Evolutionary conservation across 2,888 invertebrate genomes (phyloP), one percentile per base, ranked within the genome.

Genomic region (Stenchaetothrips biformis): DNA sequence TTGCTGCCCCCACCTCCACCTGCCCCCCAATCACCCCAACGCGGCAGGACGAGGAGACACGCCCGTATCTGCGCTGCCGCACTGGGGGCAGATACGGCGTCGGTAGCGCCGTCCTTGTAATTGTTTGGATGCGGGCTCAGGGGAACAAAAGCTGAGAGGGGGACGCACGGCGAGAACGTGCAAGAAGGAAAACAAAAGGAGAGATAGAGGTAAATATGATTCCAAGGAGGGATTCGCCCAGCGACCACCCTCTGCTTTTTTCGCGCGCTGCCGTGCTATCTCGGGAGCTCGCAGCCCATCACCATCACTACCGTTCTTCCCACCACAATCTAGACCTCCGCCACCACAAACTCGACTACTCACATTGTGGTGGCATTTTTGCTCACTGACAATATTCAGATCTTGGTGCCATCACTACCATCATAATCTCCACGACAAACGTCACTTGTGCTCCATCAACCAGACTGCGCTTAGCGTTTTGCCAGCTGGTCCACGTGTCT

Each of bases 151-250:
- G 53, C 16, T 9, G 18, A 18, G 53, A 13, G 53, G 53, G 37
- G 37, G 37, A 37, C 37, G 37, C 9, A 2, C 16, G 53, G 53
- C 53, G 53, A 53, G 13, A 53, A 16, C 53, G 16, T 16, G 16
- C 21, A 6, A 4, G 67, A 21, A 1, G n/a, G n/a, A 6, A 21
- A 37, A 37, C 37, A 37, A 37, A 67, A 21, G 21, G 67, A 7
- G 67, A 67, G 67, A n/a, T 74, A 25, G 67, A 25, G 67, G 67
- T 74, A 74, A 74, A 74, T 74, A 74, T 74, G 67, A 74, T 74
- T 74, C 67, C 67, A 8, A 11, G 67, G 25, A 74, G 25, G 67
- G 67, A 74, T 74, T 74, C 37, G 37, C 37, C 37, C 37, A 4
- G 37, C 37, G 59, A 18, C 59, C 59, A 18, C 18, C 59, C 59